phyloP scores from a whole-genome alignment of 2,113 vertebrate species.

The Chloropsis cyanopogon region DNA sequence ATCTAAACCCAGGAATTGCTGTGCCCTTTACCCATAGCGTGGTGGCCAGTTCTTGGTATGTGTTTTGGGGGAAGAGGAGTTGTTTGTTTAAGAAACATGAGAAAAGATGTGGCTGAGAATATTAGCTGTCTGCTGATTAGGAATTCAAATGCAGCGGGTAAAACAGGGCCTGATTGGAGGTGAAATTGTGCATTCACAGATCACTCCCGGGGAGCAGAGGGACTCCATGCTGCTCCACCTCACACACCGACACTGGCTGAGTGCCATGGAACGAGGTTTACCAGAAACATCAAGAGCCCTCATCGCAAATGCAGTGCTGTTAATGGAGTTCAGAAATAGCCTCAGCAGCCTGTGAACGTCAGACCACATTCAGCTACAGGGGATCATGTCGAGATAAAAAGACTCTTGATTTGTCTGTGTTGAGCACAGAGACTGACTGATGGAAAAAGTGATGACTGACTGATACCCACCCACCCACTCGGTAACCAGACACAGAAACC shows the following conservation, averaged over 20 bases:
- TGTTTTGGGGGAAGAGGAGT: background rate
- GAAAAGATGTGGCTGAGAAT: background rate
- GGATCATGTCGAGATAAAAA: background rate
- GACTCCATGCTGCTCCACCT: fast-evolving
- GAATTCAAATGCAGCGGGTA: background rate
- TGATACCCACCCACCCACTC: background rate
- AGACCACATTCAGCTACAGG: background rate
- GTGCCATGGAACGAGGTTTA: background rate
- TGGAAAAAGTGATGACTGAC: background rate
- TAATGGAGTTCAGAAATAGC: background rate
- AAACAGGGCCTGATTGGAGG: background rate
- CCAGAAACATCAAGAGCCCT: background rate
- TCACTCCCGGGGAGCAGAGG: background rate
- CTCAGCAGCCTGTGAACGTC: background rate
- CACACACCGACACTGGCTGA: no score
- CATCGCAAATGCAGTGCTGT: background rate
- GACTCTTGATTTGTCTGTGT: background rate
- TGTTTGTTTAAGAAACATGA: background rate
- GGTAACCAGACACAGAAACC: background rate
- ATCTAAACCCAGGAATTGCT: background rate
- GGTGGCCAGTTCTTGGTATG: background rate
- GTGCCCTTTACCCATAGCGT: background rate
- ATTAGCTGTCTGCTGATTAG: background rate
- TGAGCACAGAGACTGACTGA: background rate
- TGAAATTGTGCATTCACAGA: no score